Evolutionary conservation across 2,888 invertebrate genomes (phyloP).

Genomic region (Papilio elwesi): DNA sequence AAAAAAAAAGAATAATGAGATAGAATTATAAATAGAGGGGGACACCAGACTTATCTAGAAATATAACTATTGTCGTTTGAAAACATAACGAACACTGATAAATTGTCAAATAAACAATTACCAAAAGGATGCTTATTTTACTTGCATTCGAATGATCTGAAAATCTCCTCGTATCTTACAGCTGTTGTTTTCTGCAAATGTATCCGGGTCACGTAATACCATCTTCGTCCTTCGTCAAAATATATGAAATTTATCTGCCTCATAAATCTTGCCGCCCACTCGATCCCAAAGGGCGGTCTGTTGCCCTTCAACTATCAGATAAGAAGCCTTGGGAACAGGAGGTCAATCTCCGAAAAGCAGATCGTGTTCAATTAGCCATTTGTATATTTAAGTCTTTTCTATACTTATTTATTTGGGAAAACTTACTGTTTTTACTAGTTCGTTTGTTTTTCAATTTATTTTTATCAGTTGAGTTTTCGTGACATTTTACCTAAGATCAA

Average conservation of each 20-base stretch:
- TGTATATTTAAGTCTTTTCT: neutral
- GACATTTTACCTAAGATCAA: too few relatives aligned
- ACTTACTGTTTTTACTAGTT: neutral
- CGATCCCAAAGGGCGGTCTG: conserved; percentile 1
- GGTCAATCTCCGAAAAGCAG: neutral
- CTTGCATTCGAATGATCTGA: neutral
- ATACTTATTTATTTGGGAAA: neutral
- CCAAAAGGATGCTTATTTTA: neutral
- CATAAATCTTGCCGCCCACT: conserved; percentile 11
- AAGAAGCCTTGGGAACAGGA: neutral
- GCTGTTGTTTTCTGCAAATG: neutral
- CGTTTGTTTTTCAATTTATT: too few relatives aligned
- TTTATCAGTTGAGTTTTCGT: too few relatives aligned
- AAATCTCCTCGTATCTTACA: neutral
- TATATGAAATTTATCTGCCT: conserved; percentile 14
- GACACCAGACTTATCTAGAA: too few relatives aligned
- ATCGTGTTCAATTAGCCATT: neutral
- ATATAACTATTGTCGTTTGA: too few relatives aligned
- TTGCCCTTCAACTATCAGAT: conserved; percentile 15
- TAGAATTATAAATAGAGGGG: too few relatives aligned
- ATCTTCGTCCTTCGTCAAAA: conserved; percentile 19
- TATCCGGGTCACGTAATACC: neutral
- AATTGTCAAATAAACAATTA: neutral
- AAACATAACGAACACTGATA: too few relatives aligned
- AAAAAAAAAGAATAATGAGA: too few relatives aligned